Base-by-base conservation (phyloP, 2,113 vertebrate species). In the Oncorhynchus keta region DNA sequence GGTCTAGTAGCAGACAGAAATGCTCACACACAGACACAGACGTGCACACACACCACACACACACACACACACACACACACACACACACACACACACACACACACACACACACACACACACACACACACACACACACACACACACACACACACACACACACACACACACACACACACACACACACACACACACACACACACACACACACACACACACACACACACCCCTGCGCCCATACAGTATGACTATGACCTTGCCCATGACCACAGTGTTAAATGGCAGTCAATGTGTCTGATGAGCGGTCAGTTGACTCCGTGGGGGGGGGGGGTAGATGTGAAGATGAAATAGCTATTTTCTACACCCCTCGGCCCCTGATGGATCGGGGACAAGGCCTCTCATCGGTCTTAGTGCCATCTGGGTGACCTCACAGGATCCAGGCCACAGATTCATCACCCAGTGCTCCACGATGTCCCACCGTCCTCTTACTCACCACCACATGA, bases 301-400 rank as follows among this genome's bases (percentile, higher is more conserved):
- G 62, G 67, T 76, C 59, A 57, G 67, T 76, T 87, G 76, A 83
- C 76, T 75, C 77, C 62, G 66, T 39, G 72, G 73, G 39, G 62
- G 70, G 69, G n/a, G n/a, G n/a, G n/a, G n/a, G n/a, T 79, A 76
- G 79, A 86, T 85, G 79, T 84, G 85, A 88, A 85, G 90, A 91
- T 90, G 81, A 87, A 90, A 90, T 84, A 80, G 82, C 85, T 66
- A 51, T 30, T 30, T 20, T 28, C 28, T 30, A 14, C 6, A 16
- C 32, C 70, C 89, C 22, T 86, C 86, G 83, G 87, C 82, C 82
- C 77, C 80, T 89, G 91, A 92, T 89, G 84, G 86, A 92, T 90
- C 80, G 84, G 82, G 87, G 81, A 92, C 87, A 87, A 80, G 88
- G 89, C 80, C 83, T 79, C 77, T 84, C 89, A 91, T 89, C 86